A percentile compares a stretch with the other conserved stretches of the same genome.
Evolutionary conservation across 2,113 vertebrate genomes (phyloP).

Genomic region (Passer montanus): DNA sequence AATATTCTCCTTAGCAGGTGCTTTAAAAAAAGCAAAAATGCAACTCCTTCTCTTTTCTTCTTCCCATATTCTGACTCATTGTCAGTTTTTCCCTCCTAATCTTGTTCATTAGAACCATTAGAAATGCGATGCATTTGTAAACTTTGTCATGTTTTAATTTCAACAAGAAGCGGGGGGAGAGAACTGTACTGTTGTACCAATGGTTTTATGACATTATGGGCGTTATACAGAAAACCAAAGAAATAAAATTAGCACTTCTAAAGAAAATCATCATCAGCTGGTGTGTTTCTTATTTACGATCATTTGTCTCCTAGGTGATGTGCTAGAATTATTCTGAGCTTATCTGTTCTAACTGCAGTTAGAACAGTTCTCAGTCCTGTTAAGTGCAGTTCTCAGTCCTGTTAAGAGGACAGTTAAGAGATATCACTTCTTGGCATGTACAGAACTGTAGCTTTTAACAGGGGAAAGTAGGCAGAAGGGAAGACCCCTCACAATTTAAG

Average conservation of each 20-base stretch:
- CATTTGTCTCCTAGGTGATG: background rate
- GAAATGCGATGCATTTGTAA: background rate
- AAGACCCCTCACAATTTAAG: background rate
- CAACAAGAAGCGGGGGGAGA: background rate
- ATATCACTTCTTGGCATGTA: background rate
- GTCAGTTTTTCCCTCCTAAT: background rate
- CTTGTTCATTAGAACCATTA: background rate
- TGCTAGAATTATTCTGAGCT: background rate
- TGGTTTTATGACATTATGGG: background rate
- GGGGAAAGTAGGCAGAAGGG: background rate
- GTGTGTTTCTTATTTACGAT: background rate
- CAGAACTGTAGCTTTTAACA: background rate
- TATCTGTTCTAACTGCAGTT: background rate
- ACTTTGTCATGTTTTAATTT: background rate
- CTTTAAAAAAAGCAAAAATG: background rate
- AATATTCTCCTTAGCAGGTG: background rate
- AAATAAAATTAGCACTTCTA: background rate
- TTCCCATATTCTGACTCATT: background rate
- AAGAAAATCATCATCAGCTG: background rate
- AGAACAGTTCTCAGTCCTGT: background rate
- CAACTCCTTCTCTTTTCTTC: background rate
- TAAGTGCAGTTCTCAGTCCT: background rate
- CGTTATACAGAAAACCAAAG: background rate
- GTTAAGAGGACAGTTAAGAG: background rate
- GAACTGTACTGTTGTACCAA: accelerated